Evolutionary conservation across 2,797 vertebrate genomes (phyloP), one percentile per base, ranked within the genome.

Genomic region (Phoeniculus purpureus): DNA sequence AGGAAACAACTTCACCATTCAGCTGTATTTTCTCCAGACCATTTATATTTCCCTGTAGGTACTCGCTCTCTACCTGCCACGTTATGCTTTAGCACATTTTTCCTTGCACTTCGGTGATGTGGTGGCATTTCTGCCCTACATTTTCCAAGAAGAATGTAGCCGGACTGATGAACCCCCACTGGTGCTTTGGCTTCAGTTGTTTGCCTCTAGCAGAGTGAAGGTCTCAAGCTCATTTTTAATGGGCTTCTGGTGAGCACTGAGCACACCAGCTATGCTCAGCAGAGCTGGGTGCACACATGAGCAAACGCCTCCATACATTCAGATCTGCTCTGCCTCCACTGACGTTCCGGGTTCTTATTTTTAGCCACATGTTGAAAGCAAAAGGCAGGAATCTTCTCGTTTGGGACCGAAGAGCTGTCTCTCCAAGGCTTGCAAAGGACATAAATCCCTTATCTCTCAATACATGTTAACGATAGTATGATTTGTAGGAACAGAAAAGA

Each of bases 201-300:
- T 92, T 62, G 29, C 50, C 50, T 55, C 27, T 12, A 40, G 64
- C 65, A 48, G n/a, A n/a, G 22, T 7, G 37, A 50, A 79, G 47
- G 60, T 72, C 54, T 64, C 0, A 2, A 73, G 58, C 8, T 82
- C 21, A 14, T 85, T 90, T 67, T 55, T 23, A 15, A 25, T 16
- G 13, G 0, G 6, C 50, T 15, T 7, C 7, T 0, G 1, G 61
- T 19, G 51, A 9, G 12, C 1, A 1, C 71, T 13, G 29, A 65
- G 66, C 52, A 14, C 2, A 2, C 62, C 9, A 3, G 12, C n/a
- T 4, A 3, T 7, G 4, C 0, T 7, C 3, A 2, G 17, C 0
- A 1, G 77, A 62, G 80, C 68, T 37, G 79, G 48, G 70, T 0
- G 1, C 27, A 1, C 15, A 3, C 60, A 66, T 0, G 0, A 66